These are phyloP conservation scores for Subacronicta megacephala DNA, from an alignment of 2,888 invertebrate species.

Conservation along the genomic window DNA sequence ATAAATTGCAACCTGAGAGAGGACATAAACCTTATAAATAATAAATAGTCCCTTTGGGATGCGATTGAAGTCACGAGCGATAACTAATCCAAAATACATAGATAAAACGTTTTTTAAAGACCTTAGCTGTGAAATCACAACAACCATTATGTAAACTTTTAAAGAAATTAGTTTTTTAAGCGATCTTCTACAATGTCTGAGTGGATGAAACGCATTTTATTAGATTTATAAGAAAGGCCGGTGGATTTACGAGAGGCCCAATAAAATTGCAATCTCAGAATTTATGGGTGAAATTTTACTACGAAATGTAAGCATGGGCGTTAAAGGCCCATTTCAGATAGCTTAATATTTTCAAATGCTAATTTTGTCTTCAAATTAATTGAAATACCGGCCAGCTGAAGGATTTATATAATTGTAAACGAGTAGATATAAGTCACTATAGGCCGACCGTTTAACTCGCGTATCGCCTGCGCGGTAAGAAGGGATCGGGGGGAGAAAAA, in stretches of 20 bases:
- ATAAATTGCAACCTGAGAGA: no score
- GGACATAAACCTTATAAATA: no score
- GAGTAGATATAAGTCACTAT: no score
- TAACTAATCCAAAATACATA: slow-evolving; percentile 32
- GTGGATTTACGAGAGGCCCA: slow-evolving; percentile 60
- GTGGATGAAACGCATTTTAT: slow-evolving; percentile 60
- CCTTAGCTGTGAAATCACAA: slow-evolving; percentile 24
- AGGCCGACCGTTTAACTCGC: no score
- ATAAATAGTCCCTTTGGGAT: no score
- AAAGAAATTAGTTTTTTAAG: slow-evolving; percentile 59
- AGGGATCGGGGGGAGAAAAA: no score
- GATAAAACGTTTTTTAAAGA: slow-evolving; percentile 33
- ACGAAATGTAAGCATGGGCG: slow-evolving; percentile 9
- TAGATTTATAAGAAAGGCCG: slow-evolving; percentile 54
- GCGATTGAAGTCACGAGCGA: no score
- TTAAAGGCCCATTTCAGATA: slow-evolving; percentile 18
- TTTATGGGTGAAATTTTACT: slow-evolving; percentile 49
- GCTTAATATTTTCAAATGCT: slow-evolving; percentile 43
- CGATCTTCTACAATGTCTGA: slow-evolving; percentile 45
- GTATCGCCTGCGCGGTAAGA: no score
- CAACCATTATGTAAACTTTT: slow-evolving; percentile 42
- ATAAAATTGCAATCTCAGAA: slow-evolving; percentile 61
- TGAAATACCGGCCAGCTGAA: slow-evolving; percentile 23
- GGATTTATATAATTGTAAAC: slow-evolving; percentile 33
- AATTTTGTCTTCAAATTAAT: slow-evolving; percentile 46